Base-by-base conservation (phyloP, 2,888 invertebrate species). In the Masnerella sp. region DNA sequence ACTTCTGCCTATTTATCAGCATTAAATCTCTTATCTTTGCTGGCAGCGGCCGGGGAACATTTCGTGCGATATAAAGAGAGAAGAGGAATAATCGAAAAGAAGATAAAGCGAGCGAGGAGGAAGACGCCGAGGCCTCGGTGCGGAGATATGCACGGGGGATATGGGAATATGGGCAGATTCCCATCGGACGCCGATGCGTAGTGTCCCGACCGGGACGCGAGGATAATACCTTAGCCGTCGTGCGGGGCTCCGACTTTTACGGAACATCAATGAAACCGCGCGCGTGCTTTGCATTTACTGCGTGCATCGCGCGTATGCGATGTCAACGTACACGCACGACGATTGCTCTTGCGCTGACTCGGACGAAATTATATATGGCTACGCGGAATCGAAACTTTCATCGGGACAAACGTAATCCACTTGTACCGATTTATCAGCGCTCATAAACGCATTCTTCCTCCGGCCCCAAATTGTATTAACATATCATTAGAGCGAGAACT, bases 191-290 rank as follows among this genome's bases (percentile, higher is more conserved):
- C 71, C 71, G 51, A 61, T 68, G 74, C 68, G 62, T 56, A 68
- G 74, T 68, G 52, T 74, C 65, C 71, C 61, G 70, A 59, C 67
- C 65, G 43, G 62, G 73, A 70, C 73, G 68, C 56, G 54, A 68
- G 76, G 76, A 76, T 76, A 77, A 77, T 77, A 73, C 73, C 74
- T 75, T 75, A 72, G 75, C 73, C 72, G 77, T 75, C 77, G 76
- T 72, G 69, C 76, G 64, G 65, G 43, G 71, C 59, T 62, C 72
- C 43, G 65, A 73, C 75, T 77, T 77, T 77, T 77, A 74, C 74
- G 71, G 74, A 71, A 77, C 75, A 77, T 77, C 77, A 77, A 77
- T 77, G 77, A 77, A 75, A 77, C 77, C 77, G 77, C 77, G 75
- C 67, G 75, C 75, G 73, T 75, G 77, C 74, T 77, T 77, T 77